Evolutionary conservation across 2,113 vertebrate genomes (phyloP), one percentile per base, ranked within the genome.

Genomic region (Callipepla squamata): DNA sequence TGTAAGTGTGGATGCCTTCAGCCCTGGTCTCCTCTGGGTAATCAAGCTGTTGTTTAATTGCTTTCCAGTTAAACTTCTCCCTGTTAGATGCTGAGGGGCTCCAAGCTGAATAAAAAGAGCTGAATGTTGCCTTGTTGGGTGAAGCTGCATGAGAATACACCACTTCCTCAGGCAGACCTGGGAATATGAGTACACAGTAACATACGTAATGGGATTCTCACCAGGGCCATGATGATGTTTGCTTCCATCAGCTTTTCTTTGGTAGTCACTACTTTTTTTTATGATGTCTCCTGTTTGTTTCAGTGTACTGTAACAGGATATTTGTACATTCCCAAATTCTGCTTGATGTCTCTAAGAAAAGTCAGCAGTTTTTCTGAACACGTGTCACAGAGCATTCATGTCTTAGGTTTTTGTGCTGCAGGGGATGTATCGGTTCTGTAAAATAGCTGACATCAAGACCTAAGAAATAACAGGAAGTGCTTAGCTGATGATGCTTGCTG

Each of bases 381-480:
- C 0, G 0, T 45, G 30, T 65, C 32, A 25, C 8, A 57, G 66
- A 45, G 17, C 28, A 34, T 85, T 88, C 58, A 34, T 22, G 42
- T 51, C 10, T 76, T 0, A 0, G 10, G 23, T 9, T 74, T 72
- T 89, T 72, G 12, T 58, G 61, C 69, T 89, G 45, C 7, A 69
- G 86, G 34, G 36, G 58, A 48, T 73, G 30, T 90, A 87, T 90
- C 45, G 65, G 30, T 53, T 92, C 83, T 93, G 84, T 78, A 92
- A 92, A 92, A 72, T 5, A 88, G 19, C 44, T 68, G 62, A n/a
- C 26, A 50, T 9, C 0, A 3, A 65, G 66, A 61, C 16, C 20
- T 53, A 38, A 76, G 62, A 87, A 66, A 62, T 23, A 93, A 84
- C 77, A 89, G 86, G 81, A 94, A 78, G 69, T 28, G 40, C 70